Evolutionary conservation across 2,888 invertebrate species (phyloP), one percentile per base, ranked within the genome.

Genomic region (Drosophila pegasa): DNA sequence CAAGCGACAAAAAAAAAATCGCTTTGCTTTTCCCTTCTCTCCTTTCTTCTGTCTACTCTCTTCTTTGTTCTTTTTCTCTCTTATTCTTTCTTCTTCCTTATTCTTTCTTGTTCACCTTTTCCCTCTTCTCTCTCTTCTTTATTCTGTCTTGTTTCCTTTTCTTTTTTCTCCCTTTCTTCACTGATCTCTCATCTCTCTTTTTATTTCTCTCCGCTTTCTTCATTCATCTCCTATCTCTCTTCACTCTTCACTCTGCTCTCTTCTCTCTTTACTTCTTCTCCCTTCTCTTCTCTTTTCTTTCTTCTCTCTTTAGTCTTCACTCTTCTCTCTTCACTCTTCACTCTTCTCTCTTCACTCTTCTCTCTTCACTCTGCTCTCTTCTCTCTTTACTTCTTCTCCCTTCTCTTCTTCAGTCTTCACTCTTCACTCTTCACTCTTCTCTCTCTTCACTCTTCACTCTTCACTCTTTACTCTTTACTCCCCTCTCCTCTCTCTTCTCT

Each of bases 1-100:
- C 68, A 63, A 60, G 60, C 81, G 70, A 70, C 61, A 61, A 52
- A 37, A 45, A 3, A 22, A 1, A n/a, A 10, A n/a, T n/a, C 25
- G 61, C 29, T 22, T 48, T 4, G 3, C 37, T 9, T 37, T 0
- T n/a, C 3, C 0, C 10, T 4, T 3, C 2, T 22, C 22, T 7
- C 7, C 29, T 29, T 8, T 7, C 8, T 2, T 33, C 33, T 18
- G n/a, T 25, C 6, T 25, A 3, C 25, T 25, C 6, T 25, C 25
- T 25, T 25, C 25, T 25, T n/a, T n/a, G n/a, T n/a, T n/a, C 25
- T 25, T 25, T 25, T 25, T 25, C 6, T 25, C 25, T 25, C 25
- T 25, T 25, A n/a, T n/a, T n/a, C n/a, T n/a, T 25, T 25, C 25
- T 25, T 25, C 6, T 25, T 6, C 6, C 6, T 25, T 25, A 3